A percentile compares a stretch with the other conserved stretches of the same genome.
These are phyloP conservation scores for Phoxinus dragarum DNA, from an alignment of 2,797 vertebrate species.

Conservation along the genomic window DNA sequence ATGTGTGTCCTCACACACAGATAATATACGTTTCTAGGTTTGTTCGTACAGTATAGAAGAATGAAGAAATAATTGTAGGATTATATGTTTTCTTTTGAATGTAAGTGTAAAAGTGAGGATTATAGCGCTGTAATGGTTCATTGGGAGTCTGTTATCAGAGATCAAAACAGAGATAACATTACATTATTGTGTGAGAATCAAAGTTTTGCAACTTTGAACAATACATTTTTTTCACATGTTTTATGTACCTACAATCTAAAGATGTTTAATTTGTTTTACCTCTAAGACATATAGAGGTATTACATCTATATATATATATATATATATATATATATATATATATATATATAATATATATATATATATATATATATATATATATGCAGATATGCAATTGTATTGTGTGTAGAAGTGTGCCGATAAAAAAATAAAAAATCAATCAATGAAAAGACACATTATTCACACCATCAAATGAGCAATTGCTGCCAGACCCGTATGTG, in stretches of 20 bases:
- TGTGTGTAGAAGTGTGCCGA: neutral
- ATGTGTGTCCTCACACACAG: neutral
- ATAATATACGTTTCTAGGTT: neutral
- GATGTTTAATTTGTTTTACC: no score
- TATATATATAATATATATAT: neutral
- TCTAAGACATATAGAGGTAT: no score
- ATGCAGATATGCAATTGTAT: no score
- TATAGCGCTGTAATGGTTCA: neutral
- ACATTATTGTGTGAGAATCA: neutral
- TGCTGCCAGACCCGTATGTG: constrained; percentile 13
- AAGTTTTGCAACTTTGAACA: no score
- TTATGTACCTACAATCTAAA: neutral
- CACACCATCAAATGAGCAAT: constrained; percentile 17
- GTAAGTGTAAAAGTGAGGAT: no score
- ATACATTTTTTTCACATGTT: no score
- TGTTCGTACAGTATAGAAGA: neutral
- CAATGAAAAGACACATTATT: neutral
- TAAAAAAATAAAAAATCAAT: neutral
- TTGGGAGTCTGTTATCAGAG: neutral
- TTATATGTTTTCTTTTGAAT: neutral
- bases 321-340: no score
- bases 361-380: no score
- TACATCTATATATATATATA: no score
- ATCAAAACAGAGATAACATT: neutral
- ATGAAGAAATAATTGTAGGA: neutral